Conservation (phyloP, 2,113 vertebrate species). For the Vulpes ferrilata region DNA sequence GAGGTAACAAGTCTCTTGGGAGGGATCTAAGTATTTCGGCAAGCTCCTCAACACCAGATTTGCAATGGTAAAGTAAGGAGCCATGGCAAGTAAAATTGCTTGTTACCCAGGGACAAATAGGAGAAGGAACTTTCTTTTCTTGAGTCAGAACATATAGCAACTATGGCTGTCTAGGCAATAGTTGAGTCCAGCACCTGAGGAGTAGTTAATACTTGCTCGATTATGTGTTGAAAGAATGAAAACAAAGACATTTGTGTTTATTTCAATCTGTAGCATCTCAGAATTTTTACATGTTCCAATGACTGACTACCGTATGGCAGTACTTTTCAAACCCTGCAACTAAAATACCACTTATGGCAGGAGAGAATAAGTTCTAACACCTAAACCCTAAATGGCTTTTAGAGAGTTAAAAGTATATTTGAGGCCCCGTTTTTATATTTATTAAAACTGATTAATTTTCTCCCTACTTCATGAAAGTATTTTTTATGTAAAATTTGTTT, state of each 20-base stretch:
- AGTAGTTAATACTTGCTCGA: not conserved
- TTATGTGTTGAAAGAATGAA: not conserved
- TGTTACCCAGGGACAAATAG: not conserved
- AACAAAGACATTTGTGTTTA: not conserved
- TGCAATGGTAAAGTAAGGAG: not conserved
- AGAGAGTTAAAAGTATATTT: not conserved
- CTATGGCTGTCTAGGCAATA: not conserved
- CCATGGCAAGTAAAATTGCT: not conserved
- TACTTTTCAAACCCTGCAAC: not conserved
- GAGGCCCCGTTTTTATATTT: not conserved
- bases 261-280: not conserved
- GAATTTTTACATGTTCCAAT: not conserved
- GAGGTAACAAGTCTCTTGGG: not conserved
- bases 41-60: not conserved
- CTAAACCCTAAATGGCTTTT: not conserved
- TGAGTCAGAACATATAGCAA: not conserved
- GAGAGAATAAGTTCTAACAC: not conserved
- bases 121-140: not conserved
- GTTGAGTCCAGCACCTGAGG: not conserved
- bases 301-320: not conserved
- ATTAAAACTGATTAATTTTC: constrained; percentile 22
- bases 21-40: not conserved
- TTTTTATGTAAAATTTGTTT: constrained; percentile 12
- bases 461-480: not conserved
- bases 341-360: not conserved